Evolutionary conservation across 2,888 invertebrate species (phyloP).

Genomic region (Metalampra italica): DNA sequence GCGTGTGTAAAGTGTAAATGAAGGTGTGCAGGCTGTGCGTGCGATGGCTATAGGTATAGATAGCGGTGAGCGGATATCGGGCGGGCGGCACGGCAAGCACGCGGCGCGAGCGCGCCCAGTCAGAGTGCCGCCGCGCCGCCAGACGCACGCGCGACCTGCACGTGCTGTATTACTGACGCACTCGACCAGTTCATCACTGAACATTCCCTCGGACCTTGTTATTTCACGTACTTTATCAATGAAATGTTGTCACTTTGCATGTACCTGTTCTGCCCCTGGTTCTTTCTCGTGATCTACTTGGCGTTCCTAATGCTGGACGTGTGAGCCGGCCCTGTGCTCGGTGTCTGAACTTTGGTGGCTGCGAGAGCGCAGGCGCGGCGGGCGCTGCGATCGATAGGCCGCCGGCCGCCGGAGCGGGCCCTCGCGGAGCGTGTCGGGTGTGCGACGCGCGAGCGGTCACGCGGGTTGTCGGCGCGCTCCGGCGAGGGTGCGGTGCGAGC

Average conservation of each 20-base stretch:
- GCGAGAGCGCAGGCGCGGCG: conserved; percentile 64
- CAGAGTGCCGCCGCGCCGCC: conserved; percentile 76
- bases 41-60: conserved; percentile 49
- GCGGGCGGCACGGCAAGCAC: conserved; percentile 53
- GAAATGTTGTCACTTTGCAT: conserved; percentile 78
- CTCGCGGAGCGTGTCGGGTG: conserved; percentile 37
- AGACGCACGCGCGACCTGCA: conserved; percentile 73
- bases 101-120: conserved; percentile 74
- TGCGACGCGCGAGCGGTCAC: conserved; percentile 47
- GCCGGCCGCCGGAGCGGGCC: conserved; percentile 33
- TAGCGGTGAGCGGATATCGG: conserved; percentile 68
- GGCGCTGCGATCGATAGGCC: conserved; percentile 57
- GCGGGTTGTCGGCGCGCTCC: conserved; percentile 58
- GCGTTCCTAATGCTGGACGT: conserved; percentile 82
- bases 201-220: conserved; percentile 36
- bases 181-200: conserved; percentile 54
- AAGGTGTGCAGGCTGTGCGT: conserved; percentile 62
- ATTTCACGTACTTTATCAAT: conserved; percentile 29
- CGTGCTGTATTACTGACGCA: conserved; percentile 38
- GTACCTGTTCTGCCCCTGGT: conserved; percentile 83
- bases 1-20: conserved; percentile 52
- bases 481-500: conserved; percentile 47
- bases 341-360: conserved; percentile 32
- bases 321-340: conserved; percentile 47
- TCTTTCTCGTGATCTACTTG: conserved; percentile 82